A percentile compares a stretch with the other conserved stretches of the same genome.
Conservation (phyloP, 2,888 invertebrate genomes). For the Lasioglossum pauxillum region DNA sequence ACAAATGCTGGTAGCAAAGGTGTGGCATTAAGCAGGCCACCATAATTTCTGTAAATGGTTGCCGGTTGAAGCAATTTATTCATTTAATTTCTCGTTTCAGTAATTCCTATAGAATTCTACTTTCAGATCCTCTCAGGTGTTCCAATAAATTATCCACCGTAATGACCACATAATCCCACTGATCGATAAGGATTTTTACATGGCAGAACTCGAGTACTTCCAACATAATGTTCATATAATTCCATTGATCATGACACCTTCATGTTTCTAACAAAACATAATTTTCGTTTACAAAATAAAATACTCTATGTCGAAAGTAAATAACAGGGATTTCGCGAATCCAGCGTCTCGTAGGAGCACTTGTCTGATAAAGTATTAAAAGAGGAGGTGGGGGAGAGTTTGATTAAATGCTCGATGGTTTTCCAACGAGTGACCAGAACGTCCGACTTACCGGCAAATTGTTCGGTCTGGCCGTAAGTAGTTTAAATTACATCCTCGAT, state of each 20-base stretch:
- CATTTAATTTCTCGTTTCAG: too few relatives aligned
- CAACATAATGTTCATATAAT: background rate
- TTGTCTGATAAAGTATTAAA: background rate
- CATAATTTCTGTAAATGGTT: too few relatives aligned
- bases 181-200: too few relatives aligned
- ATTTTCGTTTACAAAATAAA: background rate
- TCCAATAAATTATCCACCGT: too few relatives aligned
- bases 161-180: too few relatives aligned
- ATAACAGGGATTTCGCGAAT: background rate
- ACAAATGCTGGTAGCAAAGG: too few relatives aligned
- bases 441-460: slow-evolving; percentile 59
- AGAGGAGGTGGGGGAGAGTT: background rate
- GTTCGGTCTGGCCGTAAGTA: slow-evolving; percentile 62
- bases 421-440: slow-evolving; percentile 45
- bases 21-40: too few relatives aligned
- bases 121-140: too few relatives aligned
- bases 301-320: background rate
- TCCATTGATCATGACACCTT: too few relatives aligned
- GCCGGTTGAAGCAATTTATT: too few relatives aligned
- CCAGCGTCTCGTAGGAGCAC: background rate
- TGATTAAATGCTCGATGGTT: slow-evolving; percentile 38
- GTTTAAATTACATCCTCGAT: slow-evolving; percentile 70
- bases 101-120: too few relatives aligned
- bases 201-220: too few relatives aligned
- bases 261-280: background rate